Evolutionary conservation across 2,888 invertebrate genomes (phyloP), one percentile per base, ranked within the genome.

Genomic region (Blastobasis lacticolella): DNA sequence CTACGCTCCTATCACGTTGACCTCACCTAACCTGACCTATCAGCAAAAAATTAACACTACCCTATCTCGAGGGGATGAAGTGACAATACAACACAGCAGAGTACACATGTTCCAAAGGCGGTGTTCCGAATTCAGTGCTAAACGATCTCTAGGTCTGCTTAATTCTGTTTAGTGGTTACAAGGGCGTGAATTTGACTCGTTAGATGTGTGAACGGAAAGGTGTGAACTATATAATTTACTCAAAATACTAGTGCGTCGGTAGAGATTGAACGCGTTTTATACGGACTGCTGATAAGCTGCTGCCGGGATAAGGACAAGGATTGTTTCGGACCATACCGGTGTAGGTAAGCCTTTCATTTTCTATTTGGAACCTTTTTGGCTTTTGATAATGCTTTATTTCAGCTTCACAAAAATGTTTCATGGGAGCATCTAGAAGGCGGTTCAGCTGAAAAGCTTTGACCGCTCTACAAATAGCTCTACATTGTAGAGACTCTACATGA

Each of bases 121-220:
- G 76, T 76, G 83, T 79, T 74, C 73, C 66, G 60, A 75, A 75
- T 81, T 77, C 64, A 73, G 85, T 86, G 87, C 79, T 86, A 85
- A 85, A 73, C 69, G 71, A 64, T 79, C 62, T 73, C 73, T 80
- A 81, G 84, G 82, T 78, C 75, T 75, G 58, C 60, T 66, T 77
- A 71, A 75, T 81, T 78, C 75, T 68, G 68, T 77, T 78, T 71
- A 75, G 81, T 81, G 78, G 71, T 71, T 74, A 73, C 82, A 83
- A 85, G 81, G 83, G 81, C 80, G 76, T 77, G 72, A 73, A 77
- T 77, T 81, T 78, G 79, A 81, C 82, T 82, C 60, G 71, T 73
- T 68, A 63, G 50, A 71, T 70, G 82, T 83, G 85, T 79, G 80
- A 82, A 83, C 84, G 79, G 64, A 69, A 66, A 76, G 71, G 73